Evolutionary conservation across 2,113 vertebrate species (phyloP).

Genomic region (Numenius arquata): DNA sequence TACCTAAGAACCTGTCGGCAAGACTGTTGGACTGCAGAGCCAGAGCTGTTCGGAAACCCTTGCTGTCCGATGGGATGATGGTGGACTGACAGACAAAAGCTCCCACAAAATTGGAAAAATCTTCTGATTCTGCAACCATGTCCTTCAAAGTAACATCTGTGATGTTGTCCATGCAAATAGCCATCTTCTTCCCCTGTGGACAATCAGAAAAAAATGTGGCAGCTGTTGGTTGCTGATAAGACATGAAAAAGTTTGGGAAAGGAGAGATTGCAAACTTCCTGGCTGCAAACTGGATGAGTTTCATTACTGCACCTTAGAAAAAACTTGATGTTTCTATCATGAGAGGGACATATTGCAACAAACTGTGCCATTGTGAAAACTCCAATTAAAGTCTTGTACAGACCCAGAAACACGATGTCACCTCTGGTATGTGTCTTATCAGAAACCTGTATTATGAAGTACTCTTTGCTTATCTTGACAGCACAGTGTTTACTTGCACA

Average conservation of each 20-base stretch:
- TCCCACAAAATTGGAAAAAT: slow-evolving; percentile 80
- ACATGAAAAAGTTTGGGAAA: neutral
- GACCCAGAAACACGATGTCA: neutral
- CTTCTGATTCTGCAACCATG: slow-evolving; percentile 80
- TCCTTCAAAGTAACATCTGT: slow-evolving; percentile 87
- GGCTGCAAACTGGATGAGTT: neutral
- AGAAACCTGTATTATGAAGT: neutral
- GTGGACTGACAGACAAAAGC: slow-evolving; percentile 96
- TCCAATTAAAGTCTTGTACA: neutral
- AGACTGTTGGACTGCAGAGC: slow-evolving; percentile 95
- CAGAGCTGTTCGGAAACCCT: slow-evolving; percentile 89
- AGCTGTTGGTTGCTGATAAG: neutral
- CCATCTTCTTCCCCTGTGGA: slow-evolving; percentile 81
- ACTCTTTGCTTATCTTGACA: slow-evolving; percentile 2
- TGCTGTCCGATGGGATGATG: slow-evolving; percentile 92
- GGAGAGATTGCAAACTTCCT: neutral
- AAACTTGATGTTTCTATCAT: neutral
- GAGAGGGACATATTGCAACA: neutral
- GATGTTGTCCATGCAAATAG: slow-evolving; percentile 92
- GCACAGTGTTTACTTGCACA: neutral
- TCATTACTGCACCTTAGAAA: neutral
- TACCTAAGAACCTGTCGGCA: slow-evolving; percentile 92
- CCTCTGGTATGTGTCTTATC: neutral
- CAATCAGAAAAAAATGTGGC: neutral
- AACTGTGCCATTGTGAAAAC: neutral